These are phyloP conservation scores for Suricata suricatta DNA, from an alignment of 2,113 vertebrate genomes.

Conservation along the genomic window DNA sequence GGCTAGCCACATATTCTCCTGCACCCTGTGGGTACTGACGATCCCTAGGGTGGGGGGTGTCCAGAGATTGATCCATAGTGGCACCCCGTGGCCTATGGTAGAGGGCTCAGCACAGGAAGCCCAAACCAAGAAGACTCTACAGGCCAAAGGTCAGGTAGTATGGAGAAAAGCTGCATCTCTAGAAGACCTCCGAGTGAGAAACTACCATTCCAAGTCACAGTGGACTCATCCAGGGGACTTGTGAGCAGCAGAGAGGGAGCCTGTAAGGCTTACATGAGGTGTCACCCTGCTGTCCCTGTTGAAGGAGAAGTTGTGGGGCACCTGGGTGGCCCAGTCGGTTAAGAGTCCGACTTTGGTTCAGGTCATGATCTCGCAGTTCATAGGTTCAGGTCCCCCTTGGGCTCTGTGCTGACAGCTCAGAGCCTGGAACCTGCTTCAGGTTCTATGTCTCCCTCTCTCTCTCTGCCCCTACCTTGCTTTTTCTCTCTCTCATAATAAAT, in stretches of 20 bases:
- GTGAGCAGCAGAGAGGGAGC: neutral
- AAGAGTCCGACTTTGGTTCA: too few species aligned
- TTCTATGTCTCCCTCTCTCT: too few species aligned
- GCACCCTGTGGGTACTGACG: neutral
- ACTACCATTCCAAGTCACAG: neutral
- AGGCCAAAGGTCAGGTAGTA: neutral
- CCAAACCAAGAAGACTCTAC: neutral
- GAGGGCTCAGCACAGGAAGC: neutral
- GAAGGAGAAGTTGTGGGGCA: neutral
- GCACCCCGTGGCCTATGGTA: neutral
- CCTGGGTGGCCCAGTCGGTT: too few species aligned
- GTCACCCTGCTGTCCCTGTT: neutral
- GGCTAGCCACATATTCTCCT: neutral
- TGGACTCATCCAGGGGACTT: too few species aligned
- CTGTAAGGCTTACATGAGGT: neutral
- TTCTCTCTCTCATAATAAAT: too few species aligned
- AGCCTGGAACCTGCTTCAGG: too few species aligned
- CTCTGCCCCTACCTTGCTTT: too few species aligned
- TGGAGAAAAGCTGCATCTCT: neutral
- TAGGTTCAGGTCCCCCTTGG: too few species aligned
- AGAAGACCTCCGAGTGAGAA: neutral
- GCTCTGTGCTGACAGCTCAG: too few species aligned
- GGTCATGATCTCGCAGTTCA: too few species aligned
- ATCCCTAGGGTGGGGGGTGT: rapidly evolving
- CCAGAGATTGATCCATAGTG: neutral